Evolutionary conservation across 1,140 invertebrate genomes (phyloP).

Genomic region (Aphaenogaster rudis): DNA sequence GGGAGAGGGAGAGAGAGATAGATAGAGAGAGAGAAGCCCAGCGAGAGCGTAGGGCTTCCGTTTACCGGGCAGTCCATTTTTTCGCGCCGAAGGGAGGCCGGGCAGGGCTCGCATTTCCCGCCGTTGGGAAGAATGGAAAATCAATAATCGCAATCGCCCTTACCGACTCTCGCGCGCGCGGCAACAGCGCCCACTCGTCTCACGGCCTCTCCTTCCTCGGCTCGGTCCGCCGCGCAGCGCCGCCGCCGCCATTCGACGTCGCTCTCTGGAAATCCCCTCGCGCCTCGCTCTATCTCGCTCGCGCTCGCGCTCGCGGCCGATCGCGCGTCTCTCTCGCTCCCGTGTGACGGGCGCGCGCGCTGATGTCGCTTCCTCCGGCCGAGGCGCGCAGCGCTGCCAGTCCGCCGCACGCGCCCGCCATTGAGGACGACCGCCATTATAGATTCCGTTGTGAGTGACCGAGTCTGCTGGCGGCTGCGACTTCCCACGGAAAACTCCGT

Average conservation of each 20-base stretch:
- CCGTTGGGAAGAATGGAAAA: constrained; percentile 73
- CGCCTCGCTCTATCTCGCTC: not conserved
- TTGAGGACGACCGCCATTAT: constrained; percentile 83
- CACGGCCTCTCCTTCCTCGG: not conserved
- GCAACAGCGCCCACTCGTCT: not conserved
- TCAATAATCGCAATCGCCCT: constrained; percentile 77
- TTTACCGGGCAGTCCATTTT: not conserved
- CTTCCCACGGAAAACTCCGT: constrained; percentile 57
- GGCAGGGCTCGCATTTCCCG: constrained; percentile 66
- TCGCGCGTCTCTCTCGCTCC: constrained; percentile 9
- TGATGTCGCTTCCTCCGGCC: not conserved
- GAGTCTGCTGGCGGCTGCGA: constrained; percentile 74
- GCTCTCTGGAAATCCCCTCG: not conserved
- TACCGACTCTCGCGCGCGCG: constrained; percentile 69
- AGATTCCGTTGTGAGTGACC: constrained; percentile 87
- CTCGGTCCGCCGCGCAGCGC: not conserved
- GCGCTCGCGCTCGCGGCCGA: not conserved
- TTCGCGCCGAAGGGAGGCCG: constrained; percentile 7
- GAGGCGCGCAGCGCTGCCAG: constrained; percentile 17
- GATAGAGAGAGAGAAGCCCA: not conserved
- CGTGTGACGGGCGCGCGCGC: not conserved
- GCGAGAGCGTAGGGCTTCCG: not conserved
- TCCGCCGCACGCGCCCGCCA: constrained; percentile 62
- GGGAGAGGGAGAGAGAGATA: not conserved
- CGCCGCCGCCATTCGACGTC: not conserved